Base-by-base conservation (phyloP, 2,797 vertebrate species). In the Chrosomus eos region DNA sequence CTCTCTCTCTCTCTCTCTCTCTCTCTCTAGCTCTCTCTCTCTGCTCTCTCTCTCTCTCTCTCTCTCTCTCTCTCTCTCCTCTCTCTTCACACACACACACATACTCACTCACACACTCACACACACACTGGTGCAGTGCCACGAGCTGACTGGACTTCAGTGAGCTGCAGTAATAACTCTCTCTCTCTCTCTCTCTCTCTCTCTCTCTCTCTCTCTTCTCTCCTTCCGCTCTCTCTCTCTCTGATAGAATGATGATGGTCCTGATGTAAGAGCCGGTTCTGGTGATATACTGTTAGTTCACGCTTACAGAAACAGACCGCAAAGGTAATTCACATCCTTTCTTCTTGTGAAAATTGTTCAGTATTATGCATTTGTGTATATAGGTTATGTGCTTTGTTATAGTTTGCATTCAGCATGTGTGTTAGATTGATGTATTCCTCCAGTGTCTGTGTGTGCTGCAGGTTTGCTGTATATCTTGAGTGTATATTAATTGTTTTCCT, bases 241-340 rank as follows among this genome's bases (percentile, higher is more conserved):
- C 68, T 84, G 89, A 82, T 93, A 99, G 98, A 97, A 95, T 21
- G 98, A 99, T 0, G 98, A 99, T 1, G 98, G 98, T 21, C 98
- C 98, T 0, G 98, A 99, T 48, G 98, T 99, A 7, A 97, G 98
- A 2, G 98, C 98, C 0, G 98, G 98, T 68, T 99, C 98, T 0
- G 97, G 97, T 71, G 97, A 99, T 83, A 99, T 99, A 86, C 92
- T 99, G 16, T 88, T 99, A 89, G 98, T 99, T 87, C 98, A 99
- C 0, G 98, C 98, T 19, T 19, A 99, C 98, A 1, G 97, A 99
- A 93, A 99, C 98, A 0, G 98, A 99, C 91, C 95, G 97, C 90
- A 99, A 98, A 97, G 98, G 98, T 99, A 94, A 83, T 14, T n/a
- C 16, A 4, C 36, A 11, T 36, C 16, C 18, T 70, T 16, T 16